These are phyloP conservation scores for Calonectris borealis DNA, from an alignment of 2,113 vertebrate species.

Conservation along the genomic window DNA sequence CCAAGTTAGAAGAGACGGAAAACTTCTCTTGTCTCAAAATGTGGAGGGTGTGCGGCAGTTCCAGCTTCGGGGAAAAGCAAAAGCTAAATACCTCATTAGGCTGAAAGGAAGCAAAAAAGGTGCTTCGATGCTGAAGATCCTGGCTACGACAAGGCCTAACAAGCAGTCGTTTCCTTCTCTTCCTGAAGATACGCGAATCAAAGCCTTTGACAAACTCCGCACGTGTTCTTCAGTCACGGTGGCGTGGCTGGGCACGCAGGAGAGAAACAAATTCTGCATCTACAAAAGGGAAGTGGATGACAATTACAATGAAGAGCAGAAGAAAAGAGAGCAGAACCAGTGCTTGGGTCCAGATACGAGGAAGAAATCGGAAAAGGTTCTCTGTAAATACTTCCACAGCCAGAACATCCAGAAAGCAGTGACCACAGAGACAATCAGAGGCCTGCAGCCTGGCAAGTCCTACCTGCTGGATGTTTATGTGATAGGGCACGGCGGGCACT, in stretches of 20 bases:
- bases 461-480: slow-evolving; percentile 97
- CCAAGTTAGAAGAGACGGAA: slow-evolving; percentile 92
- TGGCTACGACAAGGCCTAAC: slow-evolving; percentile 86
- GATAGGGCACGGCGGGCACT: slow-evolving; percentile 91
- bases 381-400: slow-evolving; percentile 98
- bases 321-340: slow-evolving; percentile 90
- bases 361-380: slow-evolving; percentile 93
- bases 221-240: slow-evolving; percentile 92
- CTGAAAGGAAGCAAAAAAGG: slow-evolving; percentile 91
- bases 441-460: slow-evolving; percentile 89
- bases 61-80: slow-evolving; percentile 91
- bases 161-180: slow-evolving; percentile 94
- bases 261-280: slow-evolving; percentile 96
- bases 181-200: slow-evolving; percentile 93
- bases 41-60: slow-evolving; percentile 92
- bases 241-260: slow-evolving; percentile 96
- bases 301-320: slow-evolving; percentile 85
- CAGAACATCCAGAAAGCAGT: slow-evolving; percentile 94
- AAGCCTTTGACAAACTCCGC: slow-evolving; percentile 95
- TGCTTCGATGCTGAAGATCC: slow-evolving; percentile 88
- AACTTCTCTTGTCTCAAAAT: slow-evolving; percentile 88
- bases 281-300: slow-evolving; percentile 91
- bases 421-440: slow-evolving; percentile 92
- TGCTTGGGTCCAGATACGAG: slow-evolving; percentile 91
- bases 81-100: slow-evolving; percentile 92